phyloP scores from a whole-genome alignment of 2,888 invertebrate species.

The Bembecia ichneumoniformis region DNA sequence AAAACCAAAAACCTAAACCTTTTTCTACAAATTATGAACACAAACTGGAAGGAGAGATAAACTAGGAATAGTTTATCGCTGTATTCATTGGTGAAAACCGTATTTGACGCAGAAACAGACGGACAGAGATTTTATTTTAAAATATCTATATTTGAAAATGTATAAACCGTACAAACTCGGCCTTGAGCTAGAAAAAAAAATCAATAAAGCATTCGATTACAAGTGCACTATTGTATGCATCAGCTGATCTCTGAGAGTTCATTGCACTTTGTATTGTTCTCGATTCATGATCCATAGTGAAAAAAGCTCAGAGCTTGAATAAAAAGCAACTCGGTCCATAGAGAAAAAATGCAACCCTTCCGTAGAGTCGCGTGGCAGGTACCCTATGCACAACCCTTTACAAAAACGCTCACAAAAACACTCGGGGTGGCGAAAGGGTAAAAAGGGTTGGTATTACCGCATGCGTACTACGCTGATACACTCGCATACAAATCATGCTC shows the following conservation, averaged over 20 bases:
- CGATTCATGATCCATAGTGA: constrained; percentile 33
- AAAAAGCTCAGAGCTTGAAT: constrained; percentile 41
- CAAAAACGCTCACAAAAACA: constrained; percentile 65
- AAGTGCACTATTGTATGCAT: constrained; percentile 62
- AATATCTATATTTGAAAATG: too few relatives aligned
- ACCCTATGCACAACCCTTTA: constrained; percentile 67
- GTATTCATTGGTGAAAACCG: too few relatives aligned
- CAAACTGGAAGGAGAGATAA: too few relatives aligned
- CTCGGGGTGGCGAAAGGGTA: constrained; percentile 66
- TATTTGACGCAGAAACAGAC: too few relatives aligned
- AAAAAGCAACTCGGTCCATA: constrained; percentile 48
- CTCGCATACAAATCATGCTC: constrained; percentile 52
- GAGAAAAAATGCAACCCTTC: constrained; percentile 66
- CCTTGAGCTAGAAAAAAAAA: constrained; percentile 54
- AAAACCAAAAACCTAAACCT: too few relatives aligned
- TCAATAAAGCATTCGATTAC: constrained; percentile 50
- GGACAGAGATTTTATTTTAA: too few relatives aligned
- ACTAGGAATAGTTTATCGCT: too few relatives aligned
- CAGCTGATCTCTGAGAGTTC: constrained; percentile 68
- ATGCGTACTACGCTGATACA: constrained; percentile 36
- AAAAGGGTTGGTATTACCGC: constrained; percentile 70
- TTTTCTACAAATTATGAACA: too few relatives aligned
- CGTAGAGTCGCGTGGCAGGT: constrained; percentile 62
- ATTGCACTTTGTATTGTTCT: constrained; percentile 62
- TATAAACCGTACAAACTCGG: too few relatives aligned